Percentiles rank a stretch among this genome's conserved stretches.
Conservation (phyloP, 2,797 vertebrate genomes). For the Uromys caudimaculatus region DNA sequence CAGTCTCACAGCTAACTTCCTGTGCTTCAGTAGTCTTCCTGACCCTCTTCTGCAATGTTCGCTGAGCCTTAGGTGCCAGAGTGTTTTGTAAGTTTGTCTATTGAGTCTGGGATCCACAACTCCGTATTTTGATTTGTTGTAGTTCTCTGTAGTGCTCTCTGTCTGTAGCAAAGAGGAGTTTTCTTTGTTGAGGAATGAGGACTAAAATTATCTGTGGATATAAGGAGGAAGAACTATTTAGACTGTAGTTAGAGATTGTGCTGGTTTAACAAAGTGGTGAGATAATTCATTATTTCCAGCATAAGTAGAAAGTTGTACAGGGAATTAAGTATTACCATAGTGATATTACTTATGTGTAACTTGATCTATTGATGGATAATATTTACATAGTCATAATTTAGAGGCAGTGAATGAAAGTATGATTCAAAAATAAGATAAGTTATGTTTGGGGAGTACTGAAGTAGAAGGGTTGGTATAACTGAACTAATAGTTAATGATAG, state of each 20-base stretch:
- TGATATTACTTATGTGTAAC: background rate
- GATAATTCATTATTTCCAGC: background rate
- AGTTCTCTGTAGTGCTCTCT: background rate
- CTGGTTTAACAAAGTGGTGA: background rate
- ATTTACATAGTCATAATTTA: constrained; percentile 7
- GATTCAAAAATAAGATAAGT: background rate
- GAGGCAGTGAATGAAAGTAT: background rate
- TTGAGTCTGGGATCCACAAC: background rate
- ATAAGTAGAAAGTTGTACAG: background rate
- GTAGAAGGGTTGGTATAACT: background rate
- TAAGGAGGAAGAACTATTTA: background rate
- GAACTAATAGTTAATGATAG: background rate
- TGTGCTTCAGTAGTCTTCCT: background rate
- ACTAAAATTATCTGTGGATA: background rate
- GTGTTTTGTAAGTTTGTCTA: too few species aligned
- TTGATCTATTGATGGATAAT: background rate
- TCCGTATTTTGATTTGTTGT: background rate
- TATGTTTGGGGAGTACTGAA: constrained; percentile 9
- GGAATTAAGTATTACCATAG: constrained; percentile 24
- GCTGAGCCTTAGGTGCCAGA: background rate
- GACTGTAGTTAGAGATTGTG: background rate
- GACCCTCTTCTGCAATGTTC: too few species aligned
- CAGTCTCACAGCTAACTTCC: background rate
- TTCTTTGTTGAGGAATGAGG: background rate
- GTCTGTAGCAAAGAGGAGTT: background rate